These are phyloP conservation scores for Aplysia californica DNA, from an alignment of 1,140 invertebrate genomes.

Conservation along the genomic window DNA sequence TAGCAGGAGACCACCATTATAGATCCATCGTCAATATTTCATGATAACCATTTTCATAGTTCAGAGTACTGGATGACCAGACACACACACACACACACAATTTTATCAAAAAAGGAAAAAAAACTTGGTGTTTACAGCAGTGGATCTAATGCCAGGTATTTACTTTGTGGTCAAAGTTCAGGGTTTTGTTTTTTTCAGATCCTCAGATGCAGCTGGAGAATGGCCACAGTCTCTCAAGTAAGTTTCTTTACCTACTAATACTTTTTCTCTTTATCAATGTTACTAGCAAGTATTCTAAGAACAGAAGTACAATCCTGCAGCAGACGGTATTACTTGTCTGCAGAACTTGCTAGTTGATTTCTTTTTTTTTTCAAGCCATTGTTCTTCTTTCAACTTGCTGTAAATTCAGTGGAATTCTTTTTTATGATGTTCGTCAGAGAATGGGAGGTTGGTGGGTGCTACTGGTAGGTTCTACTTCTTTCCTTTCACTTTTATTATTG, in stretches of 20 bases:
- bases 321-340: neutral
- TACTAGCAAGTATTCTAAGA: neutral
- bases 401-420: neutral
- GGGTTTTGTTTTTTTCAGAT: constrained; percentile 10
- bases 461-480: neutral
- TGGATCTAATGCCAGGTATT: no score
- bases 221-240: constrained; percentile 61
- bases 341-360: neutral
- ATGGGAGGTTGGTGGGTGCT: neutral
- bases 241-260: constrained; percentile 4
- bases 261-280: neutral
- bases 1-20: no score
- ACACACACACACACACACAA: no score
- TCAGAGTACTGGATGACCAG: no score
- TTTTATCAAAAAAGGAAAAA: no score
- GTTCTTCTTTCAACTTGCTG: neutral
- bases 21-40: no score
- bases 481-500: no score
- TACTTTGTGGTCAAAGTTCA: no score
- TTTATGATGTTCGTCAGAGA: no score
- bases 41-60: no score
- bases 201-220: constrained; percentile 40
- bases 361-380: neutral
- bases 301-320: neutral
- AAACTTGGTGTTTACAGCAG: no score